Evolutionary conservation across 2,113 vertebrate genomes (phyloP), one percentile per base, ranked within the genome.

Genomic region (Platysternon megacephalum): DNA sequence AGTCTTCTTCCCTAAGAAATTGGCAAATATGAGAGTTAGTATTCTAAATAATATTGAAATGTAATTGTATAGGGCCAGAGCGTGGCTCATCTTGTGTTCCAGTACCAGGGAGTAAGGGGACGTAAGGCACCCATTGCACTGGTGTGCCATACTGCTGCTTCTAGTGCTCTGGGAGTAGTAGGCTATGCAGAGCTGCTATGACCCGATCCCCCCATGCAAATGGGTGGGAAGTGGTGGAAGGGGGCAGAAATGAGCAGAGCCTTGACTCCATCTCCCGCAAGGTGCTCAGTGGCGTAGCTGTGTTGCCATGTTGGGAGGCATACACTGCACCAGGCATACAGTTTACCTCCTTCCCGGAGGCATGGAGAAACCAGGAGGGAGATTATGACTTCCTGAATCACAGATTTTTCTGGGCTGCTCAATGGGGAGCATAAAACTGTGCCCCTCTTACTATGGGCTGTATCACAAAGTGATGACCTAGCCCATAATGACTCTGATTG

Each of bases 291-390:
- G 46, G 13, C 21, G 35, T 44, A 79, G 29, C 55, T 89, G 3
- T 35, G 0, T 79, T 83, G 12, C 39, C 22, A 13, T 3, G 24
- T 26, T 52, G 24, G 85, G 7, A 78, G 4, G 51, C 29, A 6
- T 32, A n/a, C 16, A 1, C 39, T 94, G 44, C 85, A 85, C 17
- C 79, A 29, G 51, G 28, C 17, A 21, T 72, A 35, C 81, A 35
- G 29, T 86, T 93, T 58, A 49, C 6, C 11, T 86, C 74, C 46
- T 91, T 90, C 11, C 32, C 39, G 81, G 46, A 82, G 55, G 88
- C 91, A 32, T 26, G 55, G 11, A 85, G n/a, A 28, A 29, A 42
- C n/a, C 7, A 42, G n/a, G 55, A n/a, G 46, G 42, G 42, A 44
- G 74, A 78, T 46, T 24, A 13, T 28, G 42, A 78, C 39, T 46